Base-by-base conservation (phyloP, 92 coral and sea anemone genomes). In the Parazoanthus darwini region DNA sequence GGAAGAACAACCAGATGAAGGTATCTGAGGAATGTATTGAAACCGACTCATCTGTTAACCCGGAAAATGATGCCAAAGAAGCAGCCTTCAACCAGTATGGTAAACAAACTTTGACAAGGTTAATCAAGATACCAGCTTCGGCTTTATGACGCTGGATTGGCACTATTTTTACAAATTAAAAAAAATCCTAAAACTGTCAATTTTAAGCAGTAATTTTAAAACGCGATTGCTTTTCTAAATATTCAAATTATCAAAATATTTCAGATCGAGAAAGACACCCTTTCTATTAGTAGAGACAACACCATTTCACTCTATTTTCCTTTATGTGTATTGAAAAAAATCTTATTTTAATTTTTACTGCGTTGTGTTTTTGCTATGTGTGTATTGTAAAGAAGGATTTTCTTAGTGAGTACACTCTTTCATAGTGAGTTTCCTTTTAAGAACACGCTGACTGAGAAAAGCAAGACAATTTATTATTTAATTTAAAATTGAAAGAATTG, bases 21-120 rank as follows among this genome's bases (percentile, higher is more conserved):
- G 91, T 96, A n/a, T 48, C 92, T 42, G 98, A 96, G 82, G 93
- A 96, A 44, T 96, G 98, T 85, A 72, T 96, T 36, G 96, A 94
- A 75, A 82, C 91, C 46, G 96, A 94, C 42, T 58, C 86, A 1
- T 90, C 94, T 4, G 93, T 92, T 14, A 87, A 94, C 67, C 94
- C 96, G 26, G 96, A 94, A 22, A 88, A 82, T 29, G 90, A 82
- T 13, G 82, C 77, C 35, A 84, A 91, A 74, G 63, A 78, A 70
- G 92, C 22, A 71, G 68, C 39, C 18, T n/a, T 43, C 78, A 84
- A 70, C 29, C 87, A 70, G 35, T 71, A 10, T 70, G 87, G 87
- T 84, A 71, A 71, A 59, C 44, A 48, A 20, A 63, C 7, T 20
- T 23, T 63, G 8, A 23, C n/a, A 63, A 18, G 0, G 8, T 63